These are phyloP conservation scores for Microtus oregoni DNA, from an alignment of 2,113 vertebrate species.

Conservation along the genomic window DNA sequence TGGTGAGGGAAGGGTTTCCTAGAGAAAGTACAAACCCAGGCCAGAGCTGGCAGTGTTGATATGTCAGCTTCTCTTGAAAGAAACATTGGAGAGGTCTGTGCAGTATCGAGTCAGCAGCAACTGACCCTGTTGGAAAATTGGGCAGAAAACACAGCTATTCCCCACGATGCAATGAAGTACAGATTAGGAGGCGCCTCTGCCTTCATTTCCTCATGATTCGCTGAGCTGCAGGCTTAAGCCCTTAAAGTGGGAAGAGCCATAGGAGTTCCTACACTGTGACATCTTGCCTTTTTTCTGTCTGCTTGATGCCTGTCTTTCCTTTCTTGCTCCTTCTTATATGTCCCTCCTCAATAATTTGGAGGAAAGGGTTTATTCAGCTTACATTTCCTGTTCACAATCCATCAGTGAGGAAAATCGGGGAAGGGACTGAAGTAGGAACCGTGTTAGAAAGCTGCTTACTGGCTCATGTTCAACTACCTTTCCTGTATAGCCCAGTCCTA, in stretches of 20 bases:
- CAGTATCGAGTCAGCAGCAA: neutral
- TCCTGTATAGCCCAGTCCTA: neutral
- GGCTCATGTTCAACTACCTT: neutral
- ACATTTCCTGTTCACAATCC: neutral
- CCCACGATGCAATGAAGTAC: neutral
- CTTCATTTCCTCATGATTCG: accelerated
- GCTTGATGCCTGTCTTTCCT: neutral
- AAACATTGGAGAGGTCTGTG: neutral
- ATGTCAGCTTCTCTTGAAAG: neutral
- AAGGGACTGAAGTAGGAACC: neutral
- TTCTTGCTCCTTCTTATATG: accelerated
- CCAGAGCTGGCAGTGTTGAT: neutral
- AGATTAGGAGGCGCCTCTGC: neutral
- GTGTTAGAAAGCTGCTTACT: neutral
- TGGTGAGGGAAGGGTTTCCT: neutral
- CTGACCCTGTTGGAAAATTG: neutral
- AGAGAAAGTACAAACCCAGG: neutral
- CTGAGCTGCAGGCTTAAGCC: neutral
- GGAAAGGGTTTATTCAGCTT: neutral
- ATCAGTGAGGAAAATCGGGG: neutral
- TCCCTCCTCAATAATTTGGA: neutral
- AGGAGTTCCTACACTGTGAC: neutral
- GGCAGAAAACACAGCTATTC: neutral
- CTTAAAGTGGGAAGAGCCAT: neutral
- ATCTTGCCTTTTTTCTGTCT: accelerated